Evolutionary conservation across 2,113 vertebrate genomes (phyloP), one percentile per base, ranked within the genome.

Genomic region (Pterocles orientalis): DNA sequence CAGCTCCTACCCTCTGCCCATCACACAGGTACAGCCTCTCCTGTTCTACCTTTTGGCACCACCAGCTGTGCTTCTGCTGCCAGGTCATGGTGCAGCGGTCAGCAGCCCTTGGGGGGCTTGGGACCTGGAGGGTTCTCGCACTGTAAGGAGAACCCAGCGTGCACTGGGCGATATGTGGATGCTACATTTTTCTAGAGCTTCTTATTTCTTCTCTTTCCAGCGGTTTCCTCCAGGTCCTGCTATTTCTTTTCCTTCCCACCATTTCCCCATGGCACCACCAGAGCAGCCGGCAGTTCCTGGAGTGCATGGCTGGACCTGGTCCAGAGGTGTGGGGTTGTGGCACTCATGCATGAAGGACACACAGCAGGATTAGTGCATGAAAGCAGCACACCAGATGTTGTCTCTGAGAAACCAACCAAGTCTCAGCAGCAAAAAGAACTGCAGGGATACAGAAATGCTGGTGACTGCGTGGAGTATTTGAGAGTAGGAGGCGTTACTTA

Each of bases 61-160:
- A 25, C 0, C 0, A 64, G 50, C 50, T 53, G 16, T 47, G 25
- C 5, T 47, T 13, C 71, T 34, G 23, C 5, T 5, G n/a, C n/a
- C 36, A 33, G 21, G 21, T 12, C 45, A 19, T 0, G 4, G 24
- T 57, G 86, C 26, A 33, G 36, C 51, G 57, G 3, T 10, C 82
- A 58, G 36, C 18, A 70, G 14, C 28, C 18, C 34, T 29, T 10
- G 23, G 48, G 61, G 54, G 13, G 10, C 23, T 54, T 0, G 0
- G 41, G 41, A 53, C 28, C 8, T 33, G 24, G 26, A 65, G 33
- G 31, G 15, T 12, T 15, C 39, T 82, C 1, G 2, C 28, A 23
- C 17, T 14, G 36, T 36, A 41, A 48, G 24, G 7, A 58, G 39
- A 50, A 77, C 36, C 10, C 24, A 29, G 23, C 0, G 0, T 11